phyloP scores from a whole-genome alignment of 1,140 invertebrate species.

The Mya arenaria region DNA sequence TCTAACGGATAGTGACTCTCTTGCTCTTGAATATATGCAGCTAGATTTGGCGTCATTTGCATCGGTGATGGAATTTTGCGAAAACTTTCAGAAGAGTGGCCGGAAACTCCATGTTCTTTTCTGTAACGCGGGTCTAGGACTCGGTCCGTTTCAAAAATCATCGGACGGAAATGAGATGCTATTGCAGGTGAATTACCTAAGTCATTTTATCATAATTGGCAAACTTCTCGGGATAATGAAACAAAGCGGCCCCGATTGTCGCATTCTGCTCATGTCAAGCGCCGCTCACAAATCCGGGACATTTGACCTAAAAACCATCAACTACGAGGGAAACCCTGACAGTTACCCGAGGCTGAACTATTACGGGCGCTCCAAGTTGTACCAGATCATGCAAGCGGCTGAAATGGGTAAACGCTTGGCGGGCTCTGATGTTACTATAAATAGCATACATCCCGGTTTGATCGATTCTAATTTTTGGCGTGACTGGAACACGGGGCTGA shows the following conservation, averaged over 20 bases:
- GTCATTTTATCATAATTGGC: slow-evolving; percentile 49
- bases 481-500: background rate
- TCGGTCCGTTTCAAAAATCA: slow-evolving; percentile 3
- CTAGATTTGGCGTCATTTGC: slow-evolving; percentile 57
- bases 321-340: slow-evolving; percentile 17
- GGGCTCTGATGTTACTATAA: slow-evolving; percentile 27
- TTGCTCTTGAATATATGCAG: slow-evolving; percentile 58
- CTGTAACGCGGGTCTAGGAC: slow-evolving; percentile 64
- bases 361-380: slow-evolving; percentile 41
- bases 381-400: slow-evolving; percentile 36
- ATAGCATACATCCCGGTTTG: slow-evolving; percentile 13
- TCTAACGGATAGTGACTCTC: slow-evolving; percentile 1
- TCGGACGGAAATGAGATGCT: slow-evolving; percentile 9
- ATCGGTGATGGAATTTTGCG: slow-evolving; percentile 55
- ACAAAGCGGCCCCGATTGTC: slow-evolving; percentile 42
- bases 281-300: slow-evolving; percentile 21
- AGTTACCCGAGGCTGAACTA: slow-evolving; percentile 29
- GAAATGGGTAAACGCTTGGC: background rate
- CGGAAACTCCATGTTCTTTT: slow-evolving; percentile 53
- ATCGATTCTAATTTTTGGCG: slow-evolving; percentile 3
- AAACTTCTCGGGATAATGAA: slow-evolving; percentile 54
- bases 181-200: slow-evolving; percentile 48
- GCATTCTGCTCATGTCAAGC: slow-evolving; percentile 54
- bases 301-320: slow-evolving; percentile 49
- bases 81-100: slow-evolving; percentile 54